Base-by-base conservation (phyloP, 2,113 vertebrate species). In the Diphyllodes magnificus region DNA sequence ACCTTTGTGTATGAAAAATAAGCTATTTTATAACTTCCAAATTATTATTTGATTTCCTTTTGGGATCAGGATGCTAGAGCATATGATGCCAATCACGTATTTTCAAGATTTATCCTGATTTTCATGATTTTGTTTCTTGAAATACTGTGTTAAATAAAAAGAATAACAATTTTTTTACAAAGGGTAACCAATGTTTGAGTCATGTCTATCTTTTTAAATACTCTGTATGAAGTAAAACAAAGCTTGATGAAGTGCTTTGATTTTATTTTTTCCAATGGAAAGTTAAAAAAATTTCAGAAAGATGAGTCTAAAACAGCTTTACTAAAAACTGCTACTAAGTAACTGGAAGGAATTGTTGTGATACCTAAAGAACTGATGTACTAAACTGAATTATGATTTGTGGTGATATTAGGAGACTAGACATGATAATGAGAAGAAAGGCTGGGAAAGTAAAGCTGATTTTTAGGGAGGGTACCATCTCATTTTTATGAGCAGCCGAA, bases 11-110 rank as follows among this genome's bases (percentile, higher is more conserved):
- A 15, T 25, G 49, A 45, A 80, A 86, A 77, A 18, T 7, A 35
- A 33, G 6, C 3, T 60, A 7, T 47, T 57, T 86, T 57, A 10
- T 72, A 27, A 31, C 11, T 70, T 82, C 4, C 4, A 69, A 27
- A 33, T 61, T 60, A 47, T 50, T 84, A 39, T 65, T 81, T 49
- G 13, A 44, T 65, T 64, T 3, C 5, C 16, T 30, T 61, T 77
- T 53, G 64, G 19, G 8, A 40, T 75, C 24, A 53, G 27, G 30
- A 47, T 80, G 21, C 24, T 86, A 21, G 9, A 64, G 16, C 4
- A 2, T 51, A 15, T 2, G 4, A 9, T 50, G 17, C 30, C 33
- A 54, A 16, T 59, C 23, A 15, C 14, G 10, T 0, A 2, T 35
- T 66, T 88, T 57, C 28, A n/a, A 35, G 24, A n/a, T 61, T 35